Conservation (phyloP, 1,140 invertebrate species). For the Macrobrachium rosenbergii region DNA sequence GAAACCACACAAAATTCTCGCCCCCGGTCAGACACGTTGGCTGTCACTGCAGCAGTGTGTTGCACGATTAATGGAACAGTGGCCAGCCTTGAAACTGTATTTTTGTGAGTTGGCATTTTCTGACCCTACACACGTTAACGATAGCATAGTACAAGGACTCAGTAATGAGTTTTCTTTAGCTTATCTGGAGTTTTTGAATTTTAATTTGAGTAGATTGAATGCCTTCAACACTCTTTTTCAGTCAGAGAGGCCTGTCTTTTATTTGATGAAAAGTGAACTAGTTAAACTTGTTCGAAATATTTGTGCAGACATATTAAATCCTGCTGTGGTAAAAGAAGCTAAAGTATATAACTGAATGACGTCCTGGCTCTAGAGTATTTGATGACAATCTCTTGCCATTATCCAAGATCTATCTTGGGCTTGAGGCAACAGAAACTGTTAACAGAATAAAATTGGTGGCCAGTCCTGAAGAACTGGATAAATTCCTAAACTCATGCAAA, state of each 20-base stretch:
- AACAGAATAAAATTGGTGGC: no score
- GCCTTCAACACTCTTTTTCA: constrained; percentile 41
- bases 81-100: constrained; percentile 18
- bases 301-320: constrained; percentile 36
- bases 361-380: neutral
- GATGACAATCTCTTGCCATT: constrained; percentile 5
- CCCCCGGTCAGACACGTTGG: constrained; percentile 42
- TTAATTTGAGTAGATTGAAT: constrained; percentile 41
- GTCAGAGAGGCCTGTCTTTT: constrained; percentile 25
- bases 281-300: constrained; percentile 38
- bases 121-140: constrained; percentile 24
- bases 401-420: constrained; percentile 31
- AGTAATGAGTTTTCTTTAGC: constrained; percentile 3
- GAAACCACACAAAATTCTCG: constrained; percentile 48
- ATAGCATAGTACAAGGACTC: constrained; percentile 22
- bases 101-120: constrained; percentile 29
- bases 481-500: constrained; percentile 13
- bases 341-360: neutral
- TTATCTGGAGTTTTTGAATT: constrained; percentile 40
- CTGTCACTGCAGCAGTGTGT: constrained; percentile 44
- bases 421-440: constrained; percentile 34
- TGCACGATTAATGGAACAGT: constrained; percentile 31
- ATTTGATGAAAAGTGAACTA: constrained; percentile 32
- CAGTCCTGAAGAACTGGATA: constrained; percentile 10
- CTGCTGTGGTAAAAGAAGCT: neutral